Evolutionary conservation across 2,888 invertebrate genomes (phyloP).

Genomic region (Eupsilia transversa): DNA sequence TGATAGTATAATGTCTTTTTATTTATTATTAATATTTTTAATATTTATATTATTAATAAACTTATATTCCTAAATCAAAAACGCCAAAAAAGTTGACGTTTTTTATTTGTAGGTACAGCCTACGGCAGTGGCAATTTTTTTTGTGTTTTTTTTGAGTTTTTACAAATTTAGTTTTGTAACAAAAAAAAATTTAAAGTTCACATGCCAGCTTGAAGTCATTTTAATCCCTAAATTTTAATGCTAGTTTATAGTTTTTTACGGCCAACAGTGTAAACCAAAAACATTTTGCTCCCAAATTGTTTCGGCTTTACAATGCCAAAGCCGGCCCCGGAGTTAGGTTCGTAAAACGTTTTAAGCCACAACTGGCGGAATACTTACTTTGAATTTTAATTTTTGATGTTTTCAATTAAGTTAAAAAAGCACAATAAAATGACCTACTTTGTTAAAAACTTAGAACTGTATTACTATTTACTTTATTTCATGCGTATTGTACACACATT

Average conservation of each 20-base stretch:
- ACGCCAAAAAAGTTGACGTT: neutral
- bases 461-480: neutral
- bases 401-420: constrained; percentile 18
- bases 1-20: constrained; percentile 24
- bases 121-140: neutral
- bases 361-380: constrained; percentile 34
- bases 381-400: constrained; percentile 30
- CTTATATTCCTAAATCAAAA: constrained; percentile 6
- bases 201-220: neutral
- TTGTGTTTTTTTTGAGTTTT: neutral
- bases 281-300: constrained; percentile 63
- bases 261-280: constrained; percentile 59
- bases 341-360: constrained; percentile 39
- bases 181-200: neutral
- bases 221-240: neutral
- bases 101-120: neutral
- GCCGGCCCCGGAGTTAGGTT: constrained; percentile 27
- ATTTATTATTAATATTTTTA: too few relatives aligned
- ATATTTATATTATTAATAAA: constrained; percentile 4
- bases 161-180: neutral
- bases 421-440: neutral
- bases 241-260: constrained; percentile 8
- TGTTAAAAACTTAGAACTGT: neutral
- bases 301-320: constrained; percentile 59
- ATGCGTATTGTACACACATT: neutral